These are phyloP conservation scores for Semotilus atromaculatus DNA, from an alignment of 2,797 vertebrate genomes.

Conservation along the genomic window DNA sequence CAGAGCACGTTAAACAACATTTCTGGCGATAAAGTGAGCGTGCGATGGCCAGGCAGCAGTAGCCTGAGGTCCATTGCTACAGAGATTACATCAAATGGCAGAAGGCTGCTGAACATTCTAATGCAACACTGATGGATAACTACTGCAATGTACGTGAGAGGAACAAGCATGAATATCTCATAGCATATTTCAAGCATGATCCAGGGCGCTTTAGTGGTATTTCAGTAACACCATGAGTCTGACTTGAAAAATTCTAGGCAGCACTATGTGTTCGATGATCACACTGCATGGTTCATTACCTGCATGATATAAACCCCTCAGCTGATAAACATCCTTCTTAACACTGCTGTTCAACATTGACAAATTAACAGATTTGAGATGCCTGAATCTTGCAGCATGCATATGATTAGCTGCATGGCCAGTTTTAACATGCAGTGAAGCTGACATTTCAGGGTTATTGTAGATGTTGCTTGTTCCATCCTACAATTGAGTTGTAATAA, in stretches of 20 bases:
- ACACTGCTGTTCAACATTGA: constrained; percentile 52
- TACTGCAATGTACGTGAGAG: constrained; percentile 11
- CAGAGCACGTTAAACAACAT: not conserved
- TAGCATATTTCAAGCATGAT: constrained; percentile 54
- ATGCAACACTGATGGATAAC: constrained; percentile 26
- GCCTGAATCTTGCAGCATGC: constrained; percentile 37
- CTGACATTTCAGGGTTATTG: constrained; percentile 51
- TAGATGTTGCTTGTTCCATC: constrained; percentile 31
- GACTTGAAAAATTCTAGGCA: constrained; percentile 57
- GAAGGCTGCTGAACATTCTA: constrained; percentile 12
- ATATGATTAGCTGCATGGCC: constrained; percentile 56
- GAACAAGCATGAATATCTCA: constrained; percentile 11
- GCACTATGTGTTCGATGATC: constrained; percentile 59
- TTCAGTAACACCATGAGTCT: constrained; percentile 39
- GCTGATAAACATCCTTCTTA: constrained; percentile 58
- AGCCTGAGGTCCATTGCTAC: constrained; percentile 23
- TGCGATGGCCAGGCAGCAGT: constrained; percentile 1
- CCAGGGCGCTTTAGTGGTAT: constrained; percentile 39
- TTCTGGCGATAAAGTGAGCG: constrained; percentile 11
- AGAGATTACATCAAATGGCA: constrained; percentile 33
- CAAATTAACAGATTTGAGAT: constrained; percentile 52
- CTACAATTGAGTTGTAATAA: constrained; percentile 39
- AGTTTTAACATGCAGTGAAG: constrained; percentile 54
- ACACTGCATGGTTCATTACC: constrained; percentile 67
- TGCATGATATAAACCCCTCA: constrained; percentile 62